Base-by-base conservation (phyloP, 2,888 invertebrate species). In the Eristalis tenax region DNA sequence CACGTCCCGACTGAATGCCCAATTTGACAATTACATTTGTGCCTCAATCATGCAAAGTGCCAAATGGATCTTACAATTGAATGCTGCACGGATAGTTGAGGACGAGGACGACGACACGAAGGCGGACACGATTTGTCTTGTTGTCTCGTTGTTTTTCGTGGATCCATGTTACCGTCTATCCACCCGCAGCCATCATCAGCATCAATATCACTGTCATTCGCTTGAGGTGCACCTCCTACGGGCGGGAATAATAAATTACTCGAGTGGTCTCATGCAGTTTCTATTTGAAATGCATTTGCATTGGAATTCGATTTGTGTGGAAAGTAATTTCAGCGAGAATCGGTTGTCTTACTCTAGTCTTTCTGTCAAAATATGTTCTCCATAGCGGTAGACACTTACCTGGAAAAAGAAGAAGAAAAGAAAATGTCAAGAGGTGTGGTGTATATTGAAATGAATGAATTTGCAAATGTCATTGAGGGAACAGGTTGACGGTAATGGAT, bases 11-110 rank as follows among this genome's bases (percentile, higher is more conserved):
- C 71, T 66, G 65, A 40, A 77, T 73, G 76, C 61, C 69, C 73
- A 85, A 81, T 85, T 85, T 81, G 77, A 77, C 73, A 85, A 82
- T 85, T 81, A 82, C 77, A 81, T 77, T 81, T 76, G 63, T 57
- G 77, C 69, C 85, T 73, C 77, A 73, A 77, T 77, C 69, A 85
- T 69, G 68, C 69, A 70, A 78, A 81, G 69, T 82, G 68, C 76
- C 84, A 76, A 71, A 76, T 76, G 73, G 59, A 56, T 11, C 11
- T 75, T 26, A 61, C 26, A 65, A 70, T 66, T 75, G 76, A 69
- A 70, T 63, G 65, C 71, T 76, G 66, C 76, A 64, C 74, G 63
- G 64, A 59, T 40, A 15, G 28, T 78, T 35, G 13, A 8, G 8
- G n/a, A 50, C 50, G 50, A 50, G 43, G n/a, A 43, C 43, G 38